Conservation (phyloP, 2,113 vertebrate genomes). For the Onychorhynchus coronatus region DNA sequence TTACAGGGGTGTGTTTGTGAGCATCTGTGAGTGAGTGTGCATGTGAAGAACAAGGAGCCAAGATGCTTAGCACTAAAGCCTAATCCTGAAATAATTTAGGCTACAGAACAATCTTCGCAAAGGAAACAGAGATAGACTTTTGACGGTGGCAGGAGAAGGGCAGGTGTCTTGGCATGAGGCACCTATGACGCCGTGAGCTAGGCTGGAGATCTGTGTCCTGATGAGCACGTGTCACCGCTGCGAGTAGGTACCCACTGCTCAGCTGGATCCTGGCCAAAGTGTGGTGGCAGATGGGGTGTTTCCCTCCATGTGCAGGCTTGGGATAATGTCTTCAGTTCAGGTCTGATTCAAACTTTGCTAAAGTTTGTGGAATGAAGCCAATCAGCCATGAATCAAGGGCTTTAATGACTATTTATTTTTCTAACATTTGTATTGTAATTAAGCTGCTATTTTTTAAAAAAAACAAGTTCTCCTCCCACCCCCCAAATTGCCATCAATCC, state of each 20-base stretch:
- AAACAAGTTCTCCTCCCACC: background rate
- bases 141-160: background rate
- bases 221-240: accelerated
- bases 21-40: background rate
- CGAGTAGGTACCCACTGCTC: background rate
- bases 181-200: background rate
- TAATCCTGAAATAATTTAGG: background rate
- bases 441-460: constrained; percentile 1
- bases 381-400: background rate
- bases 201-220: background rate
- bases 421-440: constrained; percentile 32
- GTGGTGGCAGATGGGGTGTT: background rate
- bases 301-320: background rate
- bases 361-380: constrained; percentile 2
- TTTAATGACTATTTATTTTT: constrained; percentile 42
- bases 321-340: background rate
- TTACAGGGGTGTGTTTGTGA: background rate
- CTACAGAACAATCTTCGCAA: background rate
- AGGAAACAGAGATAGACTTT: background rate
- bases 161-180: background rate
- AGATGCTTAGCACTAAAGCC: background rate
- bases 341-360: background rate
- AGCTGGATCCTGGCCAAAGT: background rate
- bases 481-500: background rate
- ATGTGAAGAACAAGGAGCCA: background rate